A percentile compares a stretch with the other conserved stretches of the same genome.
phyloP scores from a whole-genome alignment of 2,113 vertebrate species.

The Thunnus thynnus region DNA sequence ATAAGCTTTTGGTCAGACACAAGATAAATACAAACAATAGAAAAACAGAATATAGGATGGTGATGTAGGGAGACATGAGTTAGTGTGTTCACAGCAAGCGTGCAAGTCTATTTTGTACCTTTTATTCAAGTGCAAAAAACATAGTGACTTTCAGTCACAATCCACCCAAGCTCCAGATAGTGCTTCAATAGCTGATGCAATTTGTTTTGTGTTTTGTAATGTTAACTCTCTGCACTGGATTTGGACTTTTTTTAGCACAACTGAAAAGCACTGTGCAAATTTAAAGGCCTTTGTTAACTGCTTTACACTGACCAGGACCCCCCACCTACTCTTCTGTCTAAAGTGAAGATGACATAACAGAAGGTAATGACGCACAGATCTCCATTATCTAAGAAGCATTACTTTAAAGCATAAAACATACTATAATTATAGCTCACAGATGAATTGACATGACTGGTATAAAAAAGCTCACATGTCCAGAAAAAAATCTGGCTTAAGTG shows the following conservation, averaged over 20 bases:
- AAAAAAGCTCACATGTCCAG: slow-evolving; percentile 9
- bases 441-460: slow-evolving; percentile 10
- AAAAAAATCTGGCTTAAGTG: neutral
- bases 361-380: neutral
- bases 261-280: neutral
- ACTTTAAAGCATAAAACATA: neutral
- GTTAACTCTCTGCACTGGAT: neutral
- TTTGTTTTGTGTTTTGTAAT: neutral
- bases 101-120: neutral
- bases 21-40: too few relatives aligned
- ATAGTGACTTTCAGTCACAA: too few relatives aligned
- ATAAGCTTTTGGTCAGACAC: neutral
- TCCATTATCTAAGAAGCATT: neutral
- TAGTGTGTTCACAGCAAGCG: too few relatives aligned
- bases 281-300: neutral
- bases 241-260: neutral
- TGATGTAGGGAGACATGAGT: neutral
- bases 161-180: too few relatives aligned
- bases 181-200: too few relatives aligned
- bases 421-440: neutral
- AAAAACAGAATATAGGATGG: too few relatives aligned
- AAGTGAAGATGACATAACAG: neutral
- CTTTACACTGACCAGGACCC: neutral
- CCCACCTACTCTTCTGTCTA: neutral
- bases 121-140: neutral